Percentiles rank a stretch among this genome's conserved stretches.
Evolutionary conservation across 2,888 invertebrate genomes (phyloP).

Genomic region (Tupiocoris notatus): DNA sequence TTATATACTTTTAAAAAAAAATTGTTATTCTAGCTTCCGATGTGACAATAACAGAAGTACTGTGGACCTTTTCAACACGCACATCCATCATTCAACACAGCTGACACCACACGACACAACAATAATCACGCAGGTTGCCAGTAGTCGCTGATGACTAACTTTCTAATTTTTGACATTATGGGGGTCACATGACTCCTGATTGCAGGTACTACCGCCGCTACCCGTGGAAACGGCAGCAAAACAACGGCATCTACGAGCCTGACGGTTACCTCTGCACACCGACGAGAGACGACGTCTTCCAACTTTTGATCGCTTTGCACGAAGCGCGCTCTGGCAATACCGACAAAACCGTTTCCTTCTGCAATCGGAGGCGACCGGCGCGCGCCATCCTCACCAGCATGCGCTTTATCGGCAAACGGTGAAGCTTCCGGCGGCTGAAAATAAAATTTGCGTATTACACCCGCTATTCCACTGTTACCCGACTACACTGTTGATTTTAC

Average conservation of each 20-base stretch:
- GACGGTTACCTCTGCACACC: slow-evolving; percentile 64
- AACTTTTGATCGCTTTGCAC: slow-evolving; percentile 62
- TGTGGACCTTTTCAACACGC: too few species aligned
- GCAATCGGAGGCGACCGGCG: slow-evolving; percentile 63
- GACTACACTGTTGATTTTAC: slow-evolving; percentile 20
- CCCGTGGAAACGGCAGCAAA: slow-evolving; percentile 64
- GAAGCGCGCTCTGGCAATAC: slow-evolving; percentile 61
- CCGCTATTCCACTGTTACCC: slow-evolving; percentile 9
- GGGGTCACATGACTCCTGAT: slow-evolving; percentile 34
- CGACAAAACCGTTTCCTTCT: slow-evolving; percentile 61
- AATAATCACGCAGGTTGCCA: neutral
- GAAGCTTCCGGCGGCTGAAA: slow-evolving; percentile 41
- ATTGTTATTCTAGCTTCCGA: too few species aligned
- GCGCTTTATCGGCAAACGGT: slow-evolving; percentile 60
- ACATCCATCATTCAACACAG: too few species aligned
- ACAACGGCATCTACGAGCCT: slow-evolving; percentile 57
- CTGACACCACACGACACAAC: neutral
- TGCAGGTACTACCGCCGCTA: slow-evolving; percentile 58
- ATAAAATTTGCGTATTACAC: neutral
- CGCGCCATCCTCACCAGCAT: slow-evolving; percentile 64
- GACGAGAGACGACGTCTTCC: slow-evolving; percentile 63
- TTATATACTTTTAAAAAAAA: too few species aligned
- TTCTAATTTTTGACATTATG: neutral
- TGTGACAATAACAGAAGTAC: too few species aligned
- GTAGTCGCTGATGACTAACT: neutral